Evolutionary conservation across 2,113 vertebrate species (phyloP), one percentile per base, ranked within the genome.

Genomic region (Equus przewalskii): DNA sequence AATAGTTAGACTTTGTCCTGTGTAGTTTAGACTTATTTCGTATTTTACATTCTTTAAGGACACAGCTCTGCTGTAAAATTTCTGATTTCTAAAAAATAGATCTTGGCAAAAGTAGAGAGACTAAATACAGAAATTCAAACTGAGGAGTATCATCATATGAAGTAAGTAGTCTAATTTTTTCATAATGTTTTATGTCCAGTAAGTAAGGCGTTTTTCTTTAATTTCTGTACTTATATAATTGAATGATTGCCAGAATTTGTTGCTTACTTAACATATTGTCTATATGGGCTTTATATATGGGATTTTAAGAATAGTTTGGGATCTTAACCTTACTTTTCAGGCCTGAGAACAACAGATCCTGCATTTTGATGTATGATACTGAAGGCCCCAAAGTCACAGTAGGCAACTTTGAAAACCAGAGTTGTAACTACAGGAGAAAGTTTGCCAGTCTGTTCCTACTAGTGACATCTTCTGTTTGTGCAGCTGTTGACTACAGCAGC

Each of bases 401-500:
- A 98, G 97, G 97, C 97, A 98, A 98, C 97, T 97, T 93, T 95
- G 95, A 98, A 98, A 98, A 98, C 84, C 56, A 80, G 98, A 94
- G 62, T 89, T 97, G 36, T 94, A 98, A 94, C 98, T 98, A 65
- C 88, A 97, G 97, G 87, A 94, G 96, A 97, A 89, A 97, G 98
- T 98, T 98, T 98, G 98, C 98, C 98, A 98, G 98, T 97, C 96
- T 98, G 98, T 99, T 98, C 98, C 98, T 98, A 97, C 98, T 98
- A 97, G 99, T 99, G 98, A 98, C 98, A 99, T 98, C 99, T 98
- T 99, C 99, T 98, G 98, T 98, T 95, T 98, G 90, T 98, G 98
- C 99, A 99, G 99, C 99, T 99, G 99, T 98, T 98, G 98, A 99
- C 98, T 98, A 98, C 98, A 99, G 98, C 98, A 98, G 98, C 98